These are phyloP conservation scores for Cryptomyrus ogoouensis DNA, from an alignment of 2,113 vertebrate species.

Conservation along the genomic window DNA sequence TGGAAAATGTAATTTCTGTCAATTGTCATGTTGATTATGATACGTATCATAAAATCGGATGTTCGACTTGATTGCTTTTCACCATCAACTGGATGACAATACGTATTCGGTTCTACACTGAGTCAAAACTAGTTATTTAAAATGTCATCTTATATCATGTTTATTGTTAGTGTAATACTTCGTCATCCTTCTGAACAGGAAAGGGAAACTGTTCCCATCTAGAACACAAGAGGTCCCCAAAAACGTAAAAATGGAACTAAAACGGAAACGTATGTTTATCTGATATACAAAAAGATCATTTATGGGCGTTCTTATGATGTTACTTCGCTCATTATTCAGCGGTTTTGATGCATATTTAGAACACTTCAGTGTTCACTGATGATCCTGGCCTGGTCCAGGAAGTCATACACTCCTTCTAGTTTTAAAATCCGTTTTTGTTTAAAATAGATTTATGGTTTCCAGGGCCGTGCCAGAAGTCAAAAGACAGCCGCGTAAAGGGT, in stretches of 20 bases:
- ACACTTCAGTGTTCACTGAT: background rate
- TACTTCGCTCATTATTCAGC: background rate
- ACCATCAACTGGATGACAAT: background rate
- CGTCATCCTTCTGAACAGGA: background rate
- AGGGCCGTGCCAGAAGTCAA: background rate
- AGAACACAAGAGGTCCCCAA: slow-evolving; percentile 46
- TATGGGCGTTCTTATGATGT: background rate
- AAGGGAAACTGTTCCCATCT: background rate
- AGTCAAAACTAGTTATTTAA: background rate
- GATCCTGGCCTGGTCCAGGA: background rate
- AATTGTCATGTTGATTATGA: background rate
- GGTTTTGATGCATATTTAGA: background rate
- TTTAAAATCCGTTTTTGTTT: background rate
- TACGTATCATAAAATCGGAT: background rate
- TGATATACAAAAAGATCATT: background rate
- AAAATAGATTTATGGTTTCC: background rate
- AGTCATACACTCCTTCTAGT: background rate
- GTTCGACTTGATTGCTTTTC: background rate
- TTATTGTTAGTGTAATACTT: background rate
- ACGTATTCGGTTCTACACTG: background rate
- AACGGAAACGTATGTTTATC: slow-evolving; percentile 19
- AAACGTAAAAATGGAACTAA: background rate
- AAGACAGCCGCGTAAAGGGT: background rate
- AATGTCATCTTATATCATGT: background rate
- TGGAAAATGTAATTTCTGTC: background rate